phyloP scores from a whole-genome alignment of 2,888 invertebrate species.

The Hirtodrosophila cameraria region DNA sequence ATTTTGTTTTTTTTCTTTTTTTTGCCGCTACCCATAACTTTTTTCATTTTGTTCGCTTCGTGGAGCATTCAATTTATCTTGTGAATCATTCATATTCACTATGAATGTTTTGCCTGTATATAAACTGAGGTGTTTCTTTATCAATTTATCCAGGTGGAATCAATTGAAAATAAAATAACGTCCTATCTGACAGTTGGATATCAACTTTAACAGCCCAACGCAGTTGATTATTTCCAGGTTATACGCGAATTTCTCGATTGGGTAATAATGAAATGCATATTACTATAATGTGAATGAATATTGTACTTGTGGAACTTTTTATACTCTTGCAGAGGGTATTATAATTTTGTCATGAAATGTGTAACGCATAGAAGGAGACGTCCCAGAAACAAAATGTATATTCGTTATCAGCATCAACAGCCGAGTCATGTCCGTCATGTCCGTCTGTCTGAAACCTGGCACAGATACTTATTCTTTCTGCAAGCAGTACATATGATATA shows the following conservation, averaged over 20 bases:
- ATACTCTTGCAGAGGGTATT: no score
- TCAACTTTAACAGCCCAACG: constrained; percentile 31
- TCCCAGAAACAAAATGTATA: no score
- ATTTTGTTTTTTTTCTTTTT: constrained; percentile 46
- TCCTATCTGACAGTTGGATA: constrained; percentile 36
- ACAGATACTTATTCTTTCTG: no score
- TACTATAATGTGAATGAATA: constrained; percentile 2
- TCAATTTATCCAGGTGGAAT: constrained; percentile 32
- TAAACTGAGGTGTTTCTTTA: constrained; percentile 27
- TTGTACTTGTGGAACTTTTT: constrained; percentile 17
- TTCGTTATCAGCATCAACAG: no score
- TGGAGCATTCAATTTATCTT: constrained; percentile 60
- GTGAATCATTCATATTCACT: constrained; percentile 46
- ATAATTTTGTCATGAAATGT: no score
- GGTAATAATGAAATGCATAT: constrained; percentile 10
- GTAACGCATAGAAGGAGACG: no score
- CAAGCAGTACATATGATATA: no score
- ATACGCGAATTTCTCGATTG: constrained; percentile 4
- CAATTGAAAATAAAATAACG: constrained; percentile 18
- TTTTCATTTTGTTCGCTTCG: constrained; percentile 35
- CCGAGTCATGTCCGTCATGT: no score
- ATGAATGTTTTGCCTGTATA: constrained; percentile 16
- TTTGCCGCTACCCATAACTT: no score
- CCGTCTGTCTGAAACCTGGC: no score
- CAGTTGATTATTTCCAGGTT: constrained; percentile 38